phyloP scores from a whole-genome alignment of 2,797 vertebrate genomes.

The Eurystomus glaucurus region DNA sequence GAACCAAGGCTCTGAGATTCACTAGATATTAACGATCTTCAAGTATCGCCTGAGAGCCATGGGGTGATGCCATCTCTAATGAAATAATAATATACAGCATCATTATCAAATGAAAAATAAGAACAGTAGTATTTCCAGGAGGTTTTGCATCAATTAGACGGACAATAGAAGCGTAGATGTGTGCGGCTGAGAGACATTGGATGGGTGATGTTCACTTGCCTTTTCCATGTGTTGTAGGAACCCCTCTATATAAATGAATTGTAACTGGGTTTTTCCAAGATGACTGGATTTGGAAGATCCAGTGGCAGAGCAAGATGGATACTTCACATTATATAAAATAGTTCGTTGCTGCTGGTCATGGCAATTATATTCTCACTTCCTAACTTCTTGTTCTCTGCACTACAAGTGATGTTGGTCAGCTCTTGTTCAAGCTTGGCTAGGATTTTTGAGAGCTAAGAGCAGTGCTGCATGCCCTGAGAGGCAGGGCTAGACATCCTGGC shows the following conservation, averaged over 20 bases:
- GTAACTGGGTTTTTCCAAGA: not conserved
- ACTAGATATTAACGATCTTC: not conserved
- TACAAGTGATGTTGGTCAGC: not conserved
- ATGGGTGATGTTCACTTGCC: not conserved
- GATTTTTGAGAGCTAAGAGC: not conserved
- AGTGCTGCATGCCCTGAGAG: not conserved
- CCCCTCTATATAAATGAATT: not conserved
- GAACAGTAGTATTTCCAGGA: not conserved
- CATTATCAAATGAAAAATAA: not conserved
- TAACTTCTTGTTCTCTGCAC: not conserved
- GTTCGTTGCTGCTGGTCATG: not conserved
- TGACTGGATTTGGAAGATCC: not conserved
- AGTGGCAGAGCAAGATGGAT: not conserved
- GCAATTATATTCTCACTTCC: not conserved
- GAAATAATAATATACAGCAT: not conserved
- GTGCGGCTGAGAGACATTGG: not conserved
- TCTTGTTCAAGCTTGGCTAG: not conserved
- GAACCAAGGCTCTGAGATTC: not conserved
- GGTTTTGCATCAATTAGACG: not conserved
- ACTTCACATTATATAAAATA: not conserved
- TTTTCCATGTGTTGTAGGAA: not conserved
- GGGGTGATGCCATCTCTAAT: not conserved
- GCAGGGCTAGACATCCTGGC: not conserved
- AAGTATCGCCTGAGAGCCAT: not conserved
- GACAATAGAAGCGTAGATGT: not conserved